A percentile compares a stretch with the other conserved stretches of the same genome.
phyloP scores from a whole-genome alignment of 2,113 vertebrate genomes.

The Entelurus aequoreus region DNA sequence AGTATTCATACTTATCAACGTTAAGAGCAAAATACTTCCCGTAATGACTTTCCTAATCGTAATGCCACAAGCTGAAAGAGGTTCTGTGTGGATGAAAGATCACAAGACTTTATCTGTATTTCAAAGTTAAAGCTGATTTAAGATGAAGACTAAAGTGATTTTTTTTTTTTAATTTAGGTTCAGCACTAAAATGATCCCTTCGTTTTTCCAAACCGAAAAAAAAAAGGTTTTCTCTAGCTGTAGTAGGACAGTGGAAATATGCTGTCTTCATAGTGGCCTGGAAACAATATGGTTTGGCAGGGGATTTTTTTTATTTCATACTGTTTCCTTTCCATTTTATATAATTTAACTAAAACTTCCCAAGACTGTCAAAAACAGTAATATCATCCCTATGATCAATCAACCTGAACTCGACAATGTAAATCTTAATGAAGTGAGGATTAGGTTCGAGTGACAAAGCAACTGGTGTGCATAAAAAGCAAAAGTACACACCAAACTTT shows the following conservation, averaged over 20 bases:
- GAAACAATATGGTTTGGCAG: neutral
- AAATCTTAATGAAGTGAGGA: slow-evolving; percentile 1
- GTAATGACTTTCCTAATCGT: slow-evolving; percentile 14
- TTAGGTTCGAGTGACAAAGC: slow-evolving; percentile 4
- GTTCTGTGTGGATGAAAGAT: slow-evolving; percentile 14
- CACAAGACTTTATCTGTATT: slow-evolving; percentile 11
- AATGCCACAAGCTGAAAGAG: slow-evolving; percentile 11
- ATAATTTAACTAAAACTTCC: slow-evolving; percentile 30
- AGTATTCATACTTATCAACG: slow-evolving; percentile 21
- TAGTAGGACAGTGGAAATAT: neutral
- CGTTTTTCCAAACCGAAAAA: too few species aligned
- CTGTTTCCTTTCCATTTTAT: slow-evolving; percentile 19
- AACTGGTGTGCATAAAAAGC: slow-evolving; percentile 31
- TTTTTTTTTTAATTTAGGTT: slow-evolving; percentile 7
- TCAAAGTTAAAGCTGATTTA: slow-evolving; percentile 6
- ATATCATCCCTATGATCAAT: slow-evolving; percentile 22
- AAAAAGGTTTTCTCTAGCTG: neutral
- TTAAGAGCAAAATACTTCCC: slow-evolving; percentile 19
- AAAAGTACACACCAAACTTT: slow-evolving; percentile 42
- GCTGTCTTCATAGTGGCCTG: neutral
- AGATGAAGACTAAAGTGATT: neutral
- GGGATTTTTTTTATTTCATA: slow-evolving; percentile 47
- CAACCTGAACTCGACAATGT: neutral
- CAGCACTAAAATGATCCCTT: neutral
- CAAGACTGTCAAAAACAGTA: slow-evolving; percentile 26